A percentile compares a stretch with the other conserved stretches of the same genome.
Conservation (phyloP, 2,797 vertebrate species). For the Eremophila alpestris region DNA sequence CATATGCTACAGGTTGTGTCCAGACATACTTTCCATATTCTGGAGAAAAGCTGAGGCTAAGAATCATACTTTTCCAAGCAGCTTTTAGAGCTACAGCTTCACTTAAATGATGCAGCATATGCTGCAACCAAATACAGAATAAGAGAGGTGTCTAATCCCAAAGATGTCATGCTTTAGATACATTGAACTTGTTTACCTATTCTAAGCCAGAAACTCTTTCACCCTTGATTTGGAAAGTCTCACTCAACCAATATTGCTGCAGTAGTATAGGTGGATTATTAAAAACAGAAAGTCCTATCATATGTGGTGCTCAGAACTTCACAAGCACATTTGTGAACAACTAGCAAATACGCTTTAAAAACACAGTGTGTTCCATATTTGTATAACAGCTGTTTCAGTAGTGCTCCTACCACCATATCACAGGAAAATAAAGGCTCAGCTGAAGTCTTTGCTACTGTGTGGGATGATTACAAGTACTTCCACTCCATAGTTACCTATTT, state of each 20-base stretch:
- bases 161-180: neutral
- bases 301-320: neutral
- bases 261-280: neutral
- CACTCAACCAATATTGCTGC: neutral
- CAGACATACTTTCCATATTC: neutral
- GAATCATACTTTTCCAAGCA: neutral
- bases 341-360: neutral
- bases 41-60: neutral
- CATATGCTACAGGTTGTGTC: rapidly evolving
- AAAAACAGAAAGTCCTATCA: neutral
- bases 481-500: neutral
- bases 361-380: neutral
- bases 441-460: neutral
- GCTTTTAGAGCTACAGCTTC: neutral
- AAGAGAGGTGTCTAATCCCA: neutral
- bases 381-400: neutral
- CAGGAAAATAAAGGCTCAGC: neutral
- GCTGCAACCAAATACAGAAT: neutral
- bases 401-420: neutral
- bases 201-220: neutral
- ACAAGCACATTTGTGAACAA: neutral
- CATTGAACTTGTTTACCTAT: neutral
- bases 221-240: neutral
- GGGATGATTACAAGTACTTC: neutral
- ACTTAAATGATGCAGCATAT: neutral